These are phyloP conservation scores for Recurvirostra avosetta DNA, from an alignment of 2,113 vertebrate genomes.

Conservation along the genomic window DNA sequence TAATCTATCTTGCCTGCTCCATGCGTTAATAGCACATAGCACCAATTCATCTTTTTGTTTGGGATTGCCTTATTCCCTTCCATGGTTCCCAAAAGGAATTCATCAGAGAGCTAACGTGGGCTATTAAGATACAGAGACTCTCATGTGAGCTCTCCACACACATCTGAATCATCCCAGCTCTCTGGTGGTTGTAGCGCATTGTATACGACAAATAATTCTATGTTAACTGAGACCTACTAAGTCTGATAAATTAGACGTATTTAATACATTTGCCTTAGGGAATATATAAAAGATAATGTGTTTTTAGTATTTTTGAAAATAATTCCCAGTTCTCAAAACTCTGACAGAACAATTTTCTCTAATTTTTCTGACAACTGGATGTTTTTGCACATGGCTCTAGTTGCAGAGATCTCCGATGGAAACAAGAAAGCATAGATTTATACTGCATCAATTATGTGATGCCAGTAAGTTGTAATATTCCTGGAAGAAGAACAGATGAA, in stretches of 20 bases:
- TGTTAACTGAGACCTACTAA: not conserved
- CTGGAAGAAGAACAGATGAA: not conserved
- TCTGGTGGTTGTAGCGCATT: not conserved
- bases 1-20: not conserved
- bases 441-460: not conserved
- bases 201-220: not conserved
- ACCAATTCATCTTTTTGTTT: not conserved
- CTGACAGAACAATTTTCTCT: not conserved
- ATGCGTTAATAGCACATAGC: not conserved
- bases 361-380: not conserved
- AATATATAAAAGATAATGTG: not conserved
- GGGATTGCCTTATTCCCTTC: not conserved
- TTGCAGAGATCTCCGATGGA: not conserved
- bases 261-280: not conserved
- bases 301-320: not conserved
- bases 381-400: not conserved
- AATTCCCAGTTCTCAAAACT: not conserved
- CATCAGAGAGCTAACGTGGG: not conserved
- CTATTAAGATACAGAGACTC: not conserved
- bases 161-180: not conserved
- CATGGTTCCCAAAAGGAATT: not conserved
- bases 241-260: constrained; percentile 23
- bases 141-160: not conserved
- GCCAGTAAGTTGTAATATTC: not conserved
- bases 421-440: not conserved